Percentiles rank a stretch among this genome's conserved stretches.
phyloP scores from a whole-genome alignment of 2,888 invertebrate genomes.

The Amphipyra tragopoginis region DNA sequence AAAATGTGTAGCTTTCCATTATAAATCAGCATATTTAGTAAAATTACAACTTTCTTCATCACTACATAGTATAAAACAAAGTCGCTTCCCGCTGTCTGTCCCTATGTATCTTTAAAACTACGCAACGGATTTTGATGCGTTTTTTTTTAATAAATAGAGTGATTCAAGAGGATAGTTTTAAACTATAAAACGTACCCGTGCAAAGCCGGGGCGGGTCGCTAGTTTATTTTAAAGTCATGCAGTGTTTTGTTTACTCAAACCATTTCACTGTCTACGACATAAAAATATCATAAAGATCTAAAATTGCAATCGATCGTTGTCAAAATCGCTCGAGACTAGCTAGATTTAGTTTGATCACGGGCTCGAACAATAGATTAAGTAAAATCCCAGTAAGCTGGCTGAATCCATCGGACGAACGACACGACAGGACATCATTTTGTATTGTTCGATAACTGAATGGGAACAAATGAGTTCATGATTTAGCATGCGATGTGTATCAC shows the following conservation, averaged over 20 bases:
- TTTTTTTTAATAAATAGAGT: too few species aligned
- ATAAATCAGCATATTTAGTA: too few species aligned
- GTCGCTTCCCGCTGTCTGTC: too few species aligned
- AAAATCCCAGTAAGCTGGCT: slow-evolving; percentile 73
- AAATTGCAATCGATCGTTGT: slow-evolving; percentile 31
- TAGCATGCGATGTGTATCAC: slow-evolving; percentile 76
- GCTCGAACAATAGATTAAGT: slow-evolving; percentile 62
- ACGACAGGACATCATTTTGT: slow-evolving; percentile 72
- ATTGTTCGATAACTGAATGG: slow-evolving; percentile 82
- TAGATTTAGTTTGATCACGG: slow-evolving; percentile 56
- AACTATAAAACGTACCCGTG: too few species aligned
- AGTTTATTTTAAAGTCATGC: too few species aligned
- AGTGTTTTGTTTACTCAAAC: neutral
- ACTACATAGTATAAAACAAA: too few species aligned
- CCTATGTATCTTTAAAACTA: too few species aligned
- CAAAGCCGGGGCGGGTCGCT: too few species aligned
- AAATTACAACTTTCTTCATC: too few species aligned
- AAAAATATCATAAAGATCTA: slow-evolving; percentile 19
- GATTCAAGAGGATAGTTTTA: too few species aligned
- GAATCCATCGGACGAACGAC: slow-evolving; percentile 66
- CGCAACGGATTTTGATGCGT: too few species aligned
- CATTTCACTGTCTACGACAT: neutral
- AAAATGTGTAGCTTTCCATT: too few species aligned
- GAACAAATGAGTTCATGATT: slow-evolving; percentile 85
- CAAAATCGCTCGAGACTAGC: slow-evolving; percentile 56